These are phyloP conservation scores for Pitta sordida DNA, from an alignment of 2,113 vertebrate genomes.

Conservation along the genomic window DNA sequence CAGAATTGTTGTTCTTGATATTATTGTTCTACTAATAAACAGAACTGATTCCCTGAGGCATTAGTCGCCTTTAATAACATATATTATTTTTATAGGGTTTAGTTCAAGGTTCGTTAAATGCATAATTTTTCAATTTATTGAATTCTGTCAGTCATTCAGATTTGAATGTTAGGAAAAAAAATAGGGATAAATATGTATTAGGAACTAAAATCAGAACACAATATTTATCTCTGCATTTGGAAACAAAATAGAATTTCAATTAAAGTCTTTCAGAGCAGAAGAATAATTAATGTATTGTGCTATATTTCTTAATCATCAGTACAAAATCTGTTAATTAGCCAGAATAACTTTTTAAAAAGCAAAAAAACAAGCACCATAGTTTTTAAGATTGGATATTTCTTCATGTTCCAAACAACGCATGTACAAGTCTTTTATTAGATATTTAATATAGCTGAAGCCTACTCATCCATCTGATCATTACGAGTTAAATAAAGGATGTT, in stretches of 20 bases:
- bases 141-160: background rate
- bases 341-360: background rate
- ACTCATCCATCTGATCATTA: background rate
- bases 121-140: background rate
- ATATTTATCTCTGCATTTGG: background rate
- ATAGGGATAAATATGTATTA: background rate
- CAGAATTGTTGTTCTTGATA: background rate
- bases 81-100: background rate
- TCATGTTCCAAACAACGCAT: background rate
- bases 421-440: background rate
- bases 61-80: background rate
- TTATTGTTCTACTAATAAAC: background rate
- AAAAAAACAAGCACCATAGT: background rate
- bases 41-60: background rate
- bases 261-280: background rate
- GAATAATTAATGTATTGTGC: background rate
- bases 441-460: background rate
- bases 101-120: background rate
- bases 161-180: background rate
- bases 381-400: background rate
- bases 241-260: background rate
- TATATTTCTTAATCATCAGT: background rate
- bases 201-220: background rate
- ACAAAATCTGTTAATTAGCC: background rate
- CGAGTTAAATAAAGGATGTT: background rate